A percentile compares a stretch with the other conserved stretches of the same genome.
phyloP scores from a whole-genome alignment of 1,140 invertebrate species.

The Zophobas morio region DNA sequence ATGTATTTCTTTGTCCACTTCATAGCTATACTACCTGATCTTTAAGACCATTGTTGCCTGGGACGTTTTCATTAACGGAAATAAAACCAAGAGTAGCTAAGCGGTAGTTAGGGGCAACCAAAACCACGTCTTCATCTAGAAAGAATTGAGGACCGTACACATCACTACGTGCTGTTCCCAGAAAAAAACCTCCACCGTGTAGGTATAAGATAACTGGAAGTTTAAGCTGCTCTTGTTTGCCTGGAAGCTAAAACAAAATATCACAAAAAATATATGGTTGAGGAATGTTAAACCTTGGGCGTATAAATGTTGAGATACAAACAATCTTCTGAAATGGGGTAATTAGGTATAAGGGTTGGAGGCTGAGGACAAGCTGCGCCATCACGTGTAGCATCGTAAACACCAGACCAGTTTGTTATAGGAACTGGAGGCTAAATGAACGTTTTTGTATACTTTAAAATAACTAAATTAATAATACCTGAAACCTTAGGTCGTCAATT shows the following conservation, averaged over 20 bases:
- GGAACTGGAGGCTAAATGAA: slow-evolving; percentile 57
- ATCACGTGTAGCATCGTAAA: slow-evolving; percentile 72
- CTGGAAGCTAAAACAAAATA: neutral
- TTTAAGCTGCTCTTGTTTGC: neutral
- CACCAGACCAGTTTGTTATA: slow-evolving; percentile 71
- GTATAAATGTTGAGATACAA: slow-evolving; percentile 78
- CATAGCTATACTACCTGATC: slow-evolving; percentile 80
- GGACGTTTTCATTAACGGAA: slow-evolving; percentile 63
- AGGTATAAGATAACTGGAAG: slow-evolving; percentile 69
- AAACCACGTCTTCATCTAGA: slow-evolving; percentile 70
- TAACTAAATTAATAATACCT: slow-evolving; percentile 70
- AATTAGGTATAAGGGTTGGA: slow-evolving; percentile 60
- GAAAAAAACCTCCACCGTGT: slow-evolving; percentile 66
- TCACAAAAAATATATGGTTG: neutral
- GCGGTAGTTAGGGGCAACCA: slow-evolving; percentile 74
- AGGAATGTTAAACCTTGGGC: slow-evolving; percentile 60
- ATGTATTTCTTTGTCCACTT: slow-evolving; percentile 81
- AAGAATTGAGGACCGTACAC: slow-evolving; percentile 67
- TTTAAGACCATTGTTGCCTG: slow-evolving; percentile 80
- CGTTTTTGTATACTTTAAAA: neutral
- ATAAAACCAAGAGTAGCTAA: slow-evolving; percentile 68
- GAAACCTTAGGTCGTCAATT: slow-evolving; percentile 72
- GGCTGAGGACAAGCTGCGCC: slow-evolving; percentile 69
- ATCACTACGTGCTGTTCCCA: slow-evolving; percentile 56
- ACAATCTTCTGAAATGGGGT: slow-evolving; percentile 77